Base-by-base conservation (phyloP, 2,113 vertebrate genomes). In the Rhipidura dahli region DNA sequence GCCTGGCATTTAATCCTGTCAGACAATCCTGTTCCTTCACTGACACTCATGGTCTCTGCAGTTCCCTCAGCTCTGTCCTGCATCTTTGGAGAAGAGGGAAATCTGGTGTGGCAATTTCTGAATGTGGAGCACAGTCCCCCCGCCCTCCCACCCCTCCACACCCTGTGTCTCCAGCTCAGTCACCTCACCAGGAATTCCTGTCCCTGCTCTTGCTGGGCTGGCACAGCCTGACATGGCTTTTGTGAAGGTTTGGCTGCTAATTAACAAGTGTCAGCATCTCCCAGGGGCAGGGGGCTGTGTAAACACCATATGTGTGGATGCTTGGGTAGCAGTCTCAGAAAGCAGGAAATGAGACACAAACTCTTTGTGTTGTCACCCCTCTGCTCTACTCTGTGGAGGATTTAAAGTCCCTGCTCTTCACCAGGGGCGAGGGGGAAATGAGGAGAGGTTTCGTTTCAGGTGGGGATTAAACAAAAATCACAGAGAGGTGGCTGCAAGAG, bases 91-190 rank as follows among this genome's bases (percentile, higher is more conserved):
- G 66, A 85, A 75, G 73, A 71, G 39, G 23, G 17, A 85, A 71
- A 56, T 47, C 28, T 44, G 59, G 8, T 59, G 33, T 45, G 40
- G 66, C 0, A 13, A 16, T 45, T 82, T 76, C 21, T 47, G 78
- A 39, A 69, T 37, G 44, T 13, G 45, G 54, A 80, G 45, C 27
- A 22, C 44, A 70, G 45, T 15, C 19, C 16, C 6, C 11, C n/a
- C n/a, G n/a, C 6, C 15, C n/a, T 63, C 17, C 2, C 6, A 16
- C 33, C 10, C 19, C 23, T 69, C 65, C 33, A 37, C 16, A 70
- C 4, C 3, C 10, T 13, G 14, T 0, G 0, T 71, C 35, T 70
- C 47, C 44, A 63, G 39, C 33, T 82, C 11, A 1, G 28, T 56
- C 50, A 17, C 6, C n/a, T 87, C 42, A 68, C 26, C n/a, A 53